A percentile compares a stretch with the other conserved stretches of the same genome.
These are phyloP conservation scores for Chamaetylas fuelleborni DNA, from an alignment of 2,113 vertebrate genomes.

Conservation along the genomic window DNA sequence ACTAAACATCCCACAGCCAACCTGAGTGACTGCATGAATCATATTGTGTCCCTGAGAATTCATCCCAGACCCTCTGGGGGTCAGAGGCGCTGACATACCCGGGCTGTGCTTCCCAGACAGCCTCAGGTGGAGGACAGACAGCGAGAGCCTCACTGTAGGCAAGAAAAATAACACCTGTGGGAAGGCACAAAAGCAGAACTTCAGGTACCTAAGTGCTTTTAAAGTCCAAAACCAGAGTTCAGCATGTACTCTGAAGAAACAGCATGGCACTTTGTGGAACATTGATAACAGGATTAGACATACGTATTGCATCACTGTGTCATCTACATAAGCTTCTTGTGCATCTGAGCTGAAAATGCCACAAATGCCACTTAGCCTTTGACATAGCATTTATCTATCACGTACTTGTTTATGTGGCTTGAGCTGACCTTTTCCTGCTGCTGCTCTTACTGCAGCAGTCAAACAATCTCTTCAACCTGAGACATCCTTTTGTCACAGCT, in stretches of 20 bases:
- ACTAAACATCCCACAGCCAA: neutral
- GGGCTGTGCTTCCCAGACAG: neutral
- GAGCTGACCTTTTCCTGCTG: conserved; percentile 8
- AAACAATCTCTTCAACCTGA: neutral
- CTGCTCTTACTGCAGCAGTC: neutral
- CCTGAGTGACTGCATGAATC: neutral
- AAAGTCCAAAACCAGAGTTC: neutral
- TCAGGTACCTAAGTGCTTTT: neutral
- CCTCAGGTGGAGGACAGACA: neutral
- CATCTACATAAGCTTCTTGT: neutral
- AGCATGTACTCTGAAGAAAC: neutral
- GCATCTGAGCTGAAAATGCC: neutral
- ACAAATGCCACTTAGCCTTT: neutral
- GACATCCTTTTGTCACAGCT: neutral
- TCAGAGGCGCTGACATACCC: accelerated
- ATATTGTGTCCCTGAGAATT: neutral
- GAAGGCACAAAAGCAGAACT: neutral
- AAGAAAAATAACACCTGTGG: neutral
- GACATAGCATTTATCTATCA: neutral
- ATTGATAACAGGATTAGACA: neutral
- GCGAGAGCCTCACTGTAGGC: neutral
- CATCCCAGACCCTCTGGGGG: neutral
- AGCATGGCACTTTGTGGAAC: neutral
- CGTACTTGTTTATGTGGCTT: neutral
- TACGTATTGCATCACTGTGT: neutral